Conservation (phyloP, 1,140 invertebrate genomes). For the Scaptomyza graminum region DNA sequence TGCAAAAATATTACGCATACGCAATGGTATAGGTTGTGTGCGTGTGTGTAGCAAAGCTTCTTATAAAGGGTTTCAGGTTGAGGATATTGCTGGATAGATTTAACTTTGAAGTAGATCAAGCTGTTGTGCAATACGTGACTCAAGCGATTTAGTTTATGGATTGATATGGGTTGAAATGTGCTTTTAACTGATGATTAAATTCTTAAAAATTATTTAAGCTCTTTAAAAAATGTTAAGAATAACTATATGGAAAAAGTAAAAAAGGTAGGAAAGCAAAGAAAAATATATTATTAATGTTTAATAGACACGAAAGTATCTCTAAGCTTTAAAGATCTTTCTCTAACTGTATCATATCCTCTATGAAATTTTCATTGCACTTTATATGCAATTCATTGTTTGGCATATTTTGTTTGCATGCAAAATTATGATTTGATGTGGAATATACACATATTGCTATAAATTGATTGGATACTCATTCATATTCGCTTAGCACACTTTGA, state of each 20-base stretch:
- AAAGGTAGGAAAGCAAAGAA: no score
- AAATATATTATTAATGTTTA: no score
- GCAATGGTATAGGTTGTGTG: slow-evolving; percentile 10
- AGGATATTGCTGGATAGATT: neutral
- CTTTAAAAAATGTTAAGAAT: no score
- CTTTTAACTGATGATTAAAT: neutral
- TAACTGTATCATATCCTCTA: no score
- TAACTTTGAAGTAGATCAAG: neutral
- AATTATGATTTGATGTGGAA: neutral
- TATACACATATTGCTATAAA: neutral
- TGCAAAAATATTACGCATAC: slow-evolving; percentile 27
- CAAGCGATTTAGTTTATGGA: neutral
- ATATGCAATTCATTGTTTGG: neutral
- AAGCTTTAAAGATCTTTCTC: no score
- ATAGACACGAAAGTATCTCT: no score
- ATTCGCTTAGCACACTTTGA: neutral
- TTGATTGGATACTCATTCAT: neutral
- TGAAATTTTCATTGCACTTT: no score
- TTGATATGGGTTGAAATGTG: neutral
- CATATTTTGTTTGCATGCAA: neutral
- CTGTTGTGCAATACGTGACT: neutral
- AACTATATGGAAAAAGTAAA: no score
- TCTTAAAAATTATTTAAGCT: no score
- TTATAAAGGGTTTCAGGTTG: neutral
- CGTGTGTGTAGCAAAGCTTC: neutral